Evolutionary conservation across 2,113 vertebrate genomes (phyloP).

Genomic region (Nestor notabilis): DNA sequence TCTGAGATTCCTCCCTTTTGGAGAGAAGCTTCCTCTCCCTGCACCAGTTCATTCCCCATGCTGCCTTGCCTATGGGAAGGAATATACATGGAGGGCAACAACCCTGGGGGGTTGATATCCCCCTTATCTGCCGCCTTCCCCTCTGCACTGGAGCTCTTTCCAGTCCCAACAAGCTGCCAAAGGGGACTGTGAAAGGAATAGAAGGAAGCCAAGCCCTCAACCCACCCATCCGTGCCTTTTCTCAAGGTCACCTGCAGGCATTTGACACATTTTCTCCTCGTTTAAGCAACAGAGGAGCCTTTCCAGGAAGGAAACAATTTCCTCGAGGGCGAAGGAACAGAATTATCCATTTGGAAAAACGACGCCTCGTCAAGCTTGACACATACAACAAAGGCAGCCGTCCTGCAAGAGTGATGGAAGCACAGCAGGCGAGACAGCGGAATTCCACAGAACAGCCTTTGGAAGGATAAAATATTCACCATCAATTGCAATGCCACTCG

Average conservation of each 20-base stretch:
- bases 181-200: neutral
- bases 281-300: neutral
- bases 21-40: neutral
- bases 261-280: neutral
- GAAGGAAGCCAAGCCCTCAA: neutral
- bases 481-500: neutral
- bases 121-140: too few species aligned
- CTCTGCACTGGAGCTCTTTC: neutral
- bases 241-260: conserved; percentile 12
- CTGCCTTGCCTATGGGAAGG: neutral
- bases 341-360: conserved; percentile 54
- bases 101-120: neutral
- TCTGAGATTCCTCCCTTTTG: neutral
- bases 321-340: neutral
- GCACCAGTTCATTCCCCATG: fast-evolving
- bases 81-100: neutral
- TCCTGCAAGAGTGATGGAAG: neutral
- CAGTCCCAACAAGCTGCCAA: neutral
- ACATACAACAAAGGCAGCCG: conserved; percentile 19
- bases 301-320: conserved; percentile 30
- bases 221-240: neutral
- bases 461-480: conserved; percentile 42
- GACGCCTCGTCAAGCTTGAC: conserved; percentile 18
- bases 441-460: conserved; percentile 36
- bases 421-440: neutral